phyloP scores from a whole-genome alignment of 2,888 invertebrate species.

The Synanthedon myopaeformis region DNA sequence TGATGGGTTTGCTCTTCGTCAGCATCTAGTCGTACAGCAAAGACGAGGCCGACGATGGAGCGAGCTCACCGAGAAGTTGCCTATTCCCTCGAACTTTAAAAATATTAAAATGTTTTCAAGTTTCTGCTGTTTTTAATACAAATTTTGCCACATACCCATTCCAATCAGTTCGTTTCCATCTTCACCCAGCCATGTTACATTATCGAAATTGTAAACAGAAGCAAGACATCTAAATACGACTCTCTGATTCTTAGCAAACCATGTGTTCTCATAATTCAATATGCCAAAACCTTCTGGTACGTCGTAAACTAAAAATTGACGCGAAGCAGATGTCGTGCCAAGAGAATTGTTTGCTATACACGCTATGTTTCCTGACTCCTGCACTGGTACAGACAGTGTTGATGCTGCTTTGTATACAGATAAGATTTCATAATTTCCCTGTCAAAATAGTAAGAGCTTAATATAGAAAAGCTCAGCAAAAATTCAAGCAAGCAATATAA shows the following conservation, averaged over 20 bases:
- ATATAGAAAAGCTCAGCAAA: no score
- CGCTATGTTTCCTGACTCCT: slow-evolving; percentile 28
- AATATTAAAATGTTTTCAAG: no score
- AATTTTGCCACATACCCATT: background rate
- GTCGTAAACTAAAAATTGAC: slow-evolving; percentile 36
- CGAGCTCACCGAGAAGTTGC: no score
- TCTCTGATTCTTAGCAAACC: slow-evolving; percentile 33
- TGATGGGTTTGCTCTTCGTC: no score
- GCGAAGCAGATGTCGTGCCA: slow-evolving; percentile 5
- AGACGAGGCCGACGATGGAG: no score
- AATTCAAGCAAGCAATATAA: no score
- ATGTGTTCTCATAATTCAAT: slow-evolving; percentile 17
- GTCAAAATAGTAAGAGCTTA: slow-evolving; percentile 7
- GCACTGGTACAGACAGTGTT: slow-evolving; percentile 20
- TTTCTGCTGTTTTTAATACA: background rate
- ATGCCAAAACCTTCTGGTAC: slow-evolving; percentile 43
- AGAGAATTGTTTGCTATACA: slow-evolving; percentile 29
- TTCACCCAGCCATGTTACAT: slow-evolving; percentile 35
- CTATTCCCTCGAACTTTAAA: no score
- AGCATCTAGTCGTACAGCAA: no score
- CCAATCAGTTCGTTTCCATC: slow-evolving; percentile 10
- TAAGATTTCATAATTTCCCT: slow-evolving; percentile 13
- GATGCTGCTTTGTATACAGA: slow-evolving; percentile 27
- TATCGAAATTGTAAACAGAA: slow-evolving; percentile 35
- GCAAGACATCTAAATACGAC: slow-evolving; percentile 38